Base-by-base conservation (phyloP, 2,113 vertebrate genomes). In the Synchiropus splendidus region DNA sequence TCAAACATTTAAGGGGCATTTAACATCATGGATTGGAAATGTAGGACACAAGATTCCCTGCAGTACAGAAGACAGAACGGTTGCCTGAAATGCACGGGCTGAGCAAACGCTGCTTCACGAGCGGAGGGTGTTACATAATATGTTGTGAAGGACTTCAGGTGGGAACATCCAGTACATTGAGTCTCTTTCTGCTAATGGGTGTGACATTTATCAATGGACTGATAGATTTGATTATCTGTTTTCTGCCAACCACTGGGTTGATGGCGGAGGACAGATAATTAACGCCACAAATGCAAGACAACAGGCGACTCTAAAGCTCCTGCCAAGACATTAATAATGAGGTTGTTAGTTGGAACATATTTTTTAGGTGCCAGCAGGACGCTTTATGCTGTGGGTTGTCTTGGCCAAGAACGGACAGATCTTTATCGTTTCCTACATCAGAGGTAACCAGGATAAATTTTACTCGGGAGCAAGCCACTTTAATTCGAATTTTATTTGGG, bases 121-220 rank as follows among this genome's bases (percentile, higher is more conserved):
- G 58, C 61, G 43, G 55, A 36, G 30, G 41, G 58, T 56, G 59
- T 77, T 78, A 55, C 15, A 10, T 67, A 77, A 82, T 36, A 40
- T 35, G 45, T 34, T 57, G 31, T 45, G 54, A 42, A 67, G 59
- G 48, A 64, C 57, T 54, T 48, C 50, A 1, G 36, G 54, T 9
- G 50, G 49, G 58, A 62, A 67, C 48, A 55, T 47, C 41, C 47
- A 56, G 60, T 49, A 39, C 58, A 43, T 49, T 12, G 52, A 39
- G 48, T 47, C 51, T 55, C 37, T 36, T 45, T 58, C 35, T 67
- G 59, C 53, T 61, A 10, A 37, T 31, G 48, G 66, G 74, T 71
- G 72, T 78, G 57, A 73, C 41, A 79, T 78, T 79, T 66, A 64
- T 41, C 73, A 72, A 39, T 40, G 41, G 59, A 48, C 56, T 64